phyloP scores from a whole-genome alignment of 1,140 invertebrate species.

The Caligus rogercresseyi region DNA sequence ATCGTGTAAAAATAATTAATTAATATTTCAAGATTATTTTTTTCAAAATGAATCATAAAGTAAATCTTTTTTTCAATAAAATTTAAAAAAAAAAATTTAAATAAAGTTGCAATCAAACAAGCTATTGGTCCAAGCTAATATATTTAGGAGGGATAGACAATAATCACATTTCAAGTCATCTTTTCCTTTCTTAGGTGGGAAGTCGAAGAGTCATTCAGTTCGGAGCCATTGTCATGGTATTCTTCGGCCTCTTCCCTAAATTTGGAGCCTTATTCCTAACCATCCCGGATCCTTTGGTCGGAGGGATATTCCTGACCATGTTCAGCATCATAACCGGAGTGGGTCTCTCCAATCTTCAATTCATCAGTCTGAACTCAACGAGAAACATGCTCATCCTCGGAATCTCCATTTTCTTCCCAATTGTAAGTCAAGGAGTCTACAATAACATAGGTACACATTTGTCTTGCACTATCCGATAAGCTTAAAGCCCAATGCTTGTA shows the following conservation, averaged over 20 bases:
- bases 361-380: constrained; percentile 30
- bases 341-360: constrained; percentile 36
- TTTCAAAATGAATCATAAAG: too few relatives aligned
- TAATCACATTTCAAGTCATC: too few relatives aligned
- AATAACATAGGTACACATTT: too few relatives aligned
- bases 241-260: constrained; percentile 60
- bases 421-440: constrained; percentile 16
- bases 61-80: too few relatives aligned
- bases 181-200: constrained; percentile 60
- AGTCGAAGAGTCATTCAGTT: constrained; percentile 66
- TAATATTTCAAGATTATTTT: too few relatives aligned
- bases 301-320: constrained; percentile 67
- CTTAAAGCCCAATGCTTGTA: too few relatives aligned
- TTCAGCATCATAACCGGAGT: constrained; percentile 69
- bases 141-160: too few relatives aligned
- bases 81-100: too few relatives aligned
- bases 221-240: constrained; percentile 53
- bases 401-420: constrained; percentile 54
- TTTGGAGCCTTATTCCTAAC: constrained; percentile 68
- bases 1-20: too few relatives aligned
- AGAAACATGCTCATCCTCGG: constrained; percentile 69
- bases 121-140: too few relatives aligned
- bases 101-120: too few relatives aligned
- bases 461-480: too few relatives aligned
- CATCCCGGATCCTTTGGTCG: constrained; percentile 71